Conservation (phyloP, 1,140 invertebrate genomes). For the Pectinophora gossypiella region DNA sequence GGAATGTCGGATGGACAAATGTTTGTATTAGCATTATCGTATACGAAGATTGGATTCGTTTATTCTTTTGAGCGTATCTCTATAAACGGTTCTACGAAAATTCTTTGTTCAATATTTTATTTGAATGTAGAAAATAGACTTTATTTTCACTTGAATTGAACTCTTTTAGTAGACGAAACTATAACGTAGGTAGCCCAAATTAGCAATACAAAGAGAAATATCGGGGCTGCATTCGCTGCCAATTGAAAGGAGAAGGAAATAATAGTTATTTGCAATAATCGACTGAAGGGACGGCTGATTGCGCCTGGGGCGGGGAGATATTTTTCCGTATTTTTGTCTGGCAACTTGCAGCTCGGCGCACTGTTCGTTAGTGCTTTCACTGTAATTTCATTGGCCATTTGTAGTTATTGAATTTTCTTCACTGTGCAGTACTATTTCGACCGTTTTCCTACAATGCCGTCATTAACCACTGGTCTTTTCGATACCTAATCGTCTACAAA, state of each 20-base stretch:
- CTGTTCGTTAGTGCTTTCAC: conserved; percentile 16
- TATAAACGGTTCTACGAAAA: background rate
- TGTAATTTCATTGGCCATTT: conserved; percentile 14
- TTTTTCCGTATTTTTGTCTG: conserved; percentile 54
- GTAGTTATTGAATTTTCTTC: conserved; percentile 4
- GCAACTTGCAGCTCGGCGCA: conserved; percentile 30
- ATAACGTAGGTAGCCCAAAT: conserved; percentile 47
- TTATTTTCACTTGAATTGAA: too few species aligned
- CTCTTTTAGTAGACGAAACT: background rate
- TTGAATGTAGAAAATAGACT: background rate
- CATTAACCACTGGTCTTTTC: background rate
- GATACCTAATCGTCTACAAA: too few species aligned
- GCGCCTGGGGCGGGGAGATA: conserved; percentile 52
- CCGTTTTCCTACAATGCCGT: background rate
- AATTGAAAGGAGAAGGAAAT: conserved; percentile 71
- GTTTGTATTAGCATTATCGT: conserved; percentile 27
- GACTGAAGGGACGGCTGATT: conserved; percentile 69
- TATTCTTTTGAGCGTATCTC: conserved; percentile 12
- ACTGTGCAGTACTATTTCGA: background rate
- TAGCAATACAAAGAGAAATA: conserved; percentile 70
- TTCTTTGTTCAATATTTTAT: background rate
- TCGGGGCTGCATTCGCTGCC: conserved; percentile 50
- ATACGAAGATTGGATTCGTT: conserved; percentile 13
- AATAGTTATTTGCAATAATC: conserved; percentile 75
- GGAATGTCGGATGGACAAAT: conserved; percentile 36